Evolutionary conservation across 2,888 invertebrate species (phyloP).

Genomic region (Leucania comma): DNA sequence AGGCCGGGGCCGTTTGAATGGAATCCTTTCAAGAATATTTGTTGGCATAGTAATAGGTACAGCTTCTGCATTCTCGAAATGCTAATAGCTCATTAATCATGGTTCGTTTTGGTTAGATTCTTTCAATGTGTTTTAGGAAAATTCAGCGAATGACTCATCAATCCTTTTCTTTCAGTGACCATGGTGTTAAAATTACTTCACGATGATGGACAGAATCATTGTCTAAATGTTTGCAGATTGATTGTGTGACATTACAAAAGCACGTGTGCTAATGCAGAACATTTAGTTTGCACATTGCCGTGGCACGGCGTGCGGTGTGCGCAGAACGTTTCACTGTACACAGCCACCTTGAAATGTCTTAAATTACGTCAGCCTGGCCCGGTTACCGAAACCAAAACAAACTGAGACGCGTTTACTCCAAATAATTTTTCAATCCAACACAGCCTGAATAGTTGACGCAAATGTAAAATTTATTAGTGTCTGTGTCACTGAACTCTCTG

Average conservation of each 20-base stretch:
- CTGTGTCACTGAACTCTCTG: constrained; percentile 77
- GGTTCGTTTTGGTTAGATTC: background rate
- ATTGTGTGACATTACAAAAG: constrained; percentile 80
- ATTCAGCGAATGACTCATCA: constrained; percentile 1
- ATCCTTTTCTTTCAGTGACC: constrained; percentile 10
- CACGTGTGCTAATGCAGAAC: constrained; percentile 77
- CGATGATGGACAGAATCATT: constrained; percentile 34
- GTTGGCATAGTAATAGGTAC: background rate
- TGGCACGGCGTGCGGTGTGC: constrained; percentile 66
- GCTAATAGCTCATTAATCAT: too few relatives aligned
- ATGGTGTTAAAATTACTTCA: constrained; percentile 22
- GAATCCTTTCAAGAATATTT: background rate
- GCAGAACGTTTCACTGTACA: constrained; percentile 64
- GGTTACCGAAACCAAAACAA: constrained; percentile 76
- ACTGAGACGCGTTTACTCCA: constrained; percentile 64
- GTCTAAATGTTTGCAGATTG: constrained; percentile 73
- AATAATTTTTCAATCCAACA: constrained; percentile 51
- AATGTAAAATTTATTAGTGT: constrained; percentile 32
- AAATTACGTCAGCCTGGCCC: constrained; percentile 83
- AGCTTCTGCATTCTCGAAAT: background rate
- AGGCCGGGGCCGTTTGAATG: background rate
- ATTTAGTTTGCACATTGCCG: constrained; percentile 77
- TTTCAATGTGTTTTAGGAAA: background rate
- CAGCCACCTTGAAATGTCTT: constrained; percentile 71
- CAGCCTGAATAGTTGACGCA: constrained; percentile 20